Conservation (phyloP, 2,113 vertebrate genomes). For the Gracilinanus agilis region DNA sequence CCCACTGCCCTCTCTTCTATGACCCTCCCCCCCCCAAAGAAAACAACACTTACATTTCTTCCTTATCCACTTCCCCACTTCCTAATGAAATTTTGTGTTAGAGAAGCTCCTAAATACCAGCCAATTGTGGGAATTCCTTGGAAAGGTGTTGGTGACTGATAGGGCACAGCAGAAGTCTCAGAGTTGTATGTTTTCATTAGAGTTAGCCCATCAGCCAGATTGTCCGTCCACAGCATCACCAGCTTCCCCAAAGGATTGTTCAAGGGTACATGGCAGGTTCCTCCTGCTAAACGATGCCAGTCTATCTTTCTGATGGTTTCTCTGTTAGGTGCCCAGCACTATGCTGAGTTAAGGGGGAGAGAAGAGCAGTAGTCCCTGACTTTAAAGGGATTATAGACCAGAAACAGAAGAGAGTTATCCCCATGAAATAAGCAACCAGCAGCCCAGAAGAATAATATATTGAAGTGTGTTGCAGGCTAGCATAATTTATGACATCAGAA, state of each 20-base stretch:
- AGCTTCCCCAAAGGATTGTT: neutral
- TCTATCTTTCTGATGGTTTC: neutral
- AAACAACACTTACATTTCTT: too few species aligned
- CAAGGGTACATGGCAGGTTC: neutral
- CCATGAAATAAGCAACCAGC: neutral
- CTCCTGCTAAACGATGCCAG: conserved; percentile 2
- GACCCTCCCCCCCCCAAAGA: too few species aligned
- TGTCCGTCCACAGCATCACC: too few species aligned
- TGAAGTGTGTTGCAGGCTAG: neutral
- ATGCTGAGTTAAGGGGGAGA: neutral
- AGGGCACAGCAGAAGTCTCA: too few species aligned
- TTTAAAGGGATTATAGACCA: neutral
- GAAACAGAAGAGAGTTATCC: neutral
- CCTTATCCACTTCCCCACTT: too few species aligned
- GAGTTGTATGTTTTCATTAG: too few species aligned
- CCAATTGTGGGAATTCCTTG: too few species aligned
- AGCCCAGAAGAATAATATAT: neutral
- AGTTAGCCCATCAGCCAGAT: too few species aligned
- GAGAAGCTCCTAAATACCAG: too few species aligned
- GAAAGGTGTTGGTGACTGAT: too few species aligned
- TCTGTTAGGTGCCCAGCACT: accelerated
- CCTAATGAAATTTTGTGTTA: too few species aligned
- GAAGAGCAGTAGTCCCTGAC: neutral
- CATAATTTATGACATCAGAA: neutral
- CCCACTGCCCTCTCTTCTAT: too few species aligned